Evolutionary conservation across 2,113 vertebrate species (phyloP).

Genomic region (Rhabdornis inornatus): DNA sequence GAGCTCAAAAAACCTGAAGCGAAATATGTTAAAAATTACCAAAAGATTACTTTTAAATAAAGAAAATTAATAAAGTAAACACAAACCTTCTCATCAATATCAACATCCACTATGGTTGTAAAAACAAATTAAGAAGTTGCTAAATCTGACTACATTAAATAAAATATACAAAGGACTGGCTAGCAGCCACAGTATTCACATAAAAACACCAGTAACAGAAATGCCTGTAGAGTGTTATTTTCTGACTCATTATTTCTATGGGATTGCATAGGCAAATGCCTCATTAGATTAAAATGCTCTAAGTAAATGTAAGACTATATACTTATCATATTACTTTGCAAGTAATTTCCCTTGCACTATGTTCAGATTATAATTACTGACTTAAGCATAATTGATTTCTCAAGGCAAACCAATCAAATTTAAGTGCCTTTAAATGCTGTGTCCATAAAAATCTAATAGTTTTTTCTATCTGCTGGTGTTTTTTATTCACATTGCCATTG

Average conservation of each 20-base stretch:
- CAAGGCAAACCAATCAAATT: background rate
- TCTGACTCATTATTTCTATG: background rate
- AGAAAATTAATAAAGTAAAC: background rate
- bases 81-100: background rate
- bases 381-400: background rate
- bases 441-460: background rate
- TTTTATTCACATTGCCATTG: background rate
- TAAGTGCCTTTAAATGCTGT: background rate
- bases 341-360: background rate
- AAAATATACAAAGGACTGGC: background rate
- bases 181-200: background rate
- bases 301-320: background rate
- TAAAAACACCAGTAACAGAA: background rate
- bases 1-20: background rate
- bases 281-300: conserved; percentile 8
- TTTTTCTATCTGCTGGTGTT: background rate
- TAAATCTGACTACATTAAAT: background rate
- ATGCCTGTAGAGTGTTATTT: background rate
- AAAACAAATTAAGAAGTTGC: background rate
- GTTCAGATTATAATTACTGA: background rate
- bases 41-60: background rate
- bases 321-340: background rate
- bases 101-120: background rate
- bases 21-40: background rate
- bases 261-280: background rate